Evolutionary conservation across 2,113 vertebrate genomes (phyloP), one percentile per base, ranked within the genome.

Genomic region (Synchiropus splendidus): DNA sequence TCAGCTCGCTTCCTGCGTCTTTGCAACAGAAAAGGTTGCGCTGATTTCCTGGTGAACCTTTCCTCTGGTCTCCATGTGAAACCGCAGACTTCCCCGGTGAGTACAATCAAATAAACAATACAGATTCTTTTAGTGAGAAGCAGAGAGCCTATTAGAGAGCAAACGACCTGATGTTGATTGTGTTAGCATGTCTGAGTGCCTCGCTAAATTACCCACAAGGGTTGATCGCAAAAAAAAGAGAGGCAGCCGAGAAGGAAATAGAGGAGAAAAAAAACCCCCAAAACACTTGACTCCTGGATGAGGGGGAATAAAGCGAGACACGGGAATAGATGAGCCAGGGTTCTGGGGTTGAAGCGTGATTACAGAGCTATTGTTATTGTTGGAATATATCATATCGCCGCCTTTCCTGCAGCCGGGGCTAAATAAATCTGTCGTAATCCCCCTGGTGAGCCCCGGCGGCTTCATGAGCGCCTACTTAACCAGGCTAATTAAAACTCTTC

Each of bases 401-500:
- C 58, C 64, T 72, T 70, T 78, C 78, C 72, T 66, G 78, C 78
- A 74, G 78, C 68, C 63, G 50, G 12, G 66, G 72, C 78, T 72
- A 78, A 78, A 78, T 76, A 78, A 78, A 80, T 80, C 75, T 76
- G 67, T 72, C 44, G 59, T 80, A 80, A 80, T 80, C 78, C 78
- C 78, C 66, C 61, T 16, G 63, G 72, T 74, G 72, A 74, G 70
- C 64, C 74, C 72, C 37, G 49, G 46, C 67, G 58, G 67, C 72
- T 70, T 56, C 42, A 35, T 55, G 36, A 72, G 67, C 61, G 48
- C 70, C 70, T 72, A 68, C 78, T 76, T 76, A 80, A 70, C 78
- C 61, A 55, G 68, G 70, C 78, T 80, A 80, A 80, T 80, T 80
- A 80, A 80, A 80, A 80, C 75, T 76, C 75, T 75, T 78, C 70